Evolutionary conservation across 2,797 vertebrate species (phyloP).

Genomic region (Bradypodion pumilum): DNA sequence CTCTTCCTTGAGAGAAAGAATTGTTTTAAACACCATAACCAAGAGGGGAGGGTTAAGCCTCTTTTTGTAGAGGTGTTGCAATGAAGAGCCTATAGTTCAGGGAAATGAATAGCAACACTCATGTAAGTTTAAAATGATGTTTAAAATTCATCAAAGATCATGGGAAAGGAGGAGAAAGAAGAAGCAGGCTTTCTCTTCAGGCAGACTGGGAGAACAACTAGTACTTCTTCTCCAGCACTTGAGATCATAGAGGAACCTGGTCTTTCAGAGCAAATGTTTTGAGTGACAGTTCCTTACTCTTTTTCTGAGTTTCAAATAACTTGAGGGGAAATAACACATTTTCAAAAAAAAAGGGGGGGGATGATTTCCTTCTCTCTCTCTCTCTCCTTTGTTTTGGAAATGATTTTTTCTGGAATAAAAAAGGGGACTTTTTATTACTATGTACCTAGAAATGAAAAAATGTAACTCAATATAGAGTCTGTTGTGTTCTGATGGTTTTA

Average conservation of each 20-base stretch:
- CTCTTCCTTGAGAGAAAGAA: too few species aligned
- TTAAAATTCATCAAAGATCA: slow-evolving; percentile 19
- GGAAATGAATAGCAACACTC: slow-evolving; percentile 11
- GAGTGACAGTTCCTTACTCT: neutral
- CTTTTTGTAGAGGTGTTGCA: neutral
- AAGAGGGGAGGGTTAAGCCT: neutral
- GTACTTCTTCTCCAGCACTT: neutral
- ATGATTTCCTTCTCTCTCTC: too few species aligned
- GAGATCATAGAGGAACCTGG: neutral
- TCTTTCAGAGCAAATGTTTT: neutral
- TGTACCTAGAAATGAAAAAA: neutral
- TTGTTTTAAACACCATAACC: neutral
- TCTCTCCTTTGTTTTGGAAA: neutral
- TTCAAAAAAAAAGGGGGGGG: too few species aligned
- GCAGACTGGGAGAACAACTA: neutral
- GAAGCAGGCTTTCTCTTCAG: neutral
- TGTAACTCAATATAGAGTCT: neutral
- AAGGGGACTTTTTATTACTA: neutral
- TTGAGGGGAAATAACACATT: neutral
- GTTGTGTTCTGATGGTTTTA: too few species aligned
- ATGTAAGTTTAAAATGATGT: slow-evolving; percentile 21
- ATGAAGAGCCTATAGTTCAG: neutral
- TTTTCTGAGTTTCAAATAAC: neutral
- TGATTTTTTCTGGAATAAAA: neutral
- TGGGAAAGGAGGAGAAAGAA: neutral